phyloP scores from a whole-genome alignment of 2,888 invertebrate species.

The Scaptomyza parva region DNA sequence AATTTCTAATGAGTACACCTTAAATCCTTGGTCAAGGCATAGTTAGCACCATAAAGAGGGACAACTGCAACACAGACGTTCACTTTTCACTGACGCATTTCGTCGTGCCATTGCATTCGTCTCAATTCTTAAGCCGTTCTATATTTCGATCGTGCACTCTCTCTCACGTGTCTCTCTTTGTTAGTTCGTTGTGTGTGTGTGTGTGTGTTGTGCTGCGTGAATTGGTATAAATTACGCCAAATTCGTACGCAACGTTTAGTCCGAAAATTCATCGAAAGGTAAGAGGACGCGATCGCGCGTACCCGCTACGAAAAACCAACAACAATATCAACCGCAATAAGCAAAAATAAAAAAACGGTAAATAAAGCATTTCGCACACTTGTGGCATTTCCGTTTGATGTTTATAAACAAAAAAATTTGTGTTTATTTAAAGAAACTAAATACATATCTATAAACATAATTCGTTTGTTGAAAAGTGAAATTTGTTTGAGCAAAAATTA shows the following conservation, averaged over 20 bases:
- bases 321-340: conserved; percentile 9
- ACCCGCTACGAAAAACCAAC: conserved; percentile 20
- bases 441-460: too few relatives aligned
- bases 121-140: conserved; percentile 31
- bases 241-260: conserved; percentile 79
- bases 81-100: conserved; percentile 58
- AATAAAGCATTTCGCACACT: conserved; percentile 36
- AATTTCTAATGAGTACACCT: conserved; percentile 54
- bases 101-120: conserved; percentile 42
- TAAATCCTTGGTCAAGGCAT: conserved; percentile 56
- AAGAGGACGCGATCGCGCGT: conserved; percentile 56
- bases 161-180: conserved; percentile 10
- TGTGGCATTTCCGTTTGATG: conserved; percentile 41
- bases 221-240: conserved; percentile 80
- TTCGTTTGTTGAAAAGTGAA: conserved; percentile 18
- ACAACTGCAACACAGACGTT: conserved; percentile 41
- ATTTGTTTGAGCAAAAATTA: conserved; percentile 19
- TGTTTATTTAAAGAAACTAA: conserved; percentile 20
- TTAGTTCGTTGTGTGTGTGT: conserved; percentile 31
- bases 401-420: conserved; percentile 38
- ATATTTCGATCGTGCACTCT: conserved; percentile 21
- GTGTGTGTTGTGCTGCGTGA: conserved; percentile 53
- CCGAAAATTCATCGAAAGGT: conserved; percentile 55
- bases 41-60: conserved; percentile 2
- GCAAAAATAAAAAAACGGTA: conserved; percentile 34